phyloP scores from a whole-genome alignment of 2,888 invertebrate species.

The Barypeithes pellucidus region DNA sequence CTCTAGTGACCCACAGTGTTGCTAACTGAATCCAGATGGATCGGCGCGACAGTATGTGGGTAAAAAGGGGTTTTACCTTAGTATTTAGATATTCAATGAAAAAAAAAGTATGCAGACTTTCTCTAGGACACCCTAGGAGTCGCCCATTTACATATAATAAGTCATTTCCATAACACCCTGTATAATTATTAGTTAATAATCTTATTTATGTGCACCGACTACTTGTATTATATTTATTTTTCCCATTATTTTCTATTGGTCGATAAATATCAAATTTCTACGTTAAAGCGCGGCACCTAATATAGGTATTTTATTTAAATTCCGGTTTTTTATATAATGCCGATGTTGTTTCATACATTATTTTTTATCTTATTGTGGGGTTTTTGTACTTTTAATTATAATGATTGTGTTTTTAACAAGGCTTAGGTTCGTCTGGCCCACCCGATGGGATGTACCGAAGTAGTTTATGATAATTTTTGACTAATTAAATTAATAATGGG shows the following conservation, averaged over 20 bases:
- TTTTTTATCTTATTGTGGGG: conserved; percentile 19
- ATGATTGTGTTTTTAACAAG: conserved; percentile 18
- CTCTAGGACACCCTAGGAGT: no score
- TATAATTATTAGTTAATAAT: conserved; percentile 2
- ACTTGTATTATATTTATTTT: conserved; percentile 30
- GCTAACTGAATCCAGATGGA: no score
- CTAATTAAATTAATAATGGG: conserved; percentile 17
- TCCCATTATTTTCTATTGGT: conserved; percentile 3
- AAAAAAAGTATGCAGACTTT: no score
- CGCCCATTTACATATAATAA: no score
- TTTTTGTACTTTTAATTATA: conserved; percentile 22
- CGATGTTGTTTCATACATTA: conserved; percentile 33
- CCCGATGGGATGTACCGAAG: conserved; percentile 14
- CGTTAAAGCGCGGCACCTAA: conserved; percentile 22
- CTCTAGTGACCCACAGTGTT: no score
- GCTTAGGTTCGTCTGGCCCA: conserved; percentile 1
- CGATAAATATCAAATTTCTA: conserved; percentile 23
- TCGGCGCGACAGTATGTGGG: no score
- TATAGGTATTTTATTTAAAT: conserved; percentile 43
- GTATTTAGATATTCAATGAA: no score
- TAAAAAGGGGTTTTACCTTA: no score
- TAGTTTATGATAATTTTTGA: conserved; percentile 28
- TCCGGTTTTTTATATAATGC: conserved; percentile 33
- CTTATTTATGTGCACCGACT: conserved; percentile 18
- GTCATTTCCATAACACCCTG: no score